Evolutionary conservation across 2,113 vertebrate species (phyloP).

Genomic region (Albula glossodonta): DNA sequence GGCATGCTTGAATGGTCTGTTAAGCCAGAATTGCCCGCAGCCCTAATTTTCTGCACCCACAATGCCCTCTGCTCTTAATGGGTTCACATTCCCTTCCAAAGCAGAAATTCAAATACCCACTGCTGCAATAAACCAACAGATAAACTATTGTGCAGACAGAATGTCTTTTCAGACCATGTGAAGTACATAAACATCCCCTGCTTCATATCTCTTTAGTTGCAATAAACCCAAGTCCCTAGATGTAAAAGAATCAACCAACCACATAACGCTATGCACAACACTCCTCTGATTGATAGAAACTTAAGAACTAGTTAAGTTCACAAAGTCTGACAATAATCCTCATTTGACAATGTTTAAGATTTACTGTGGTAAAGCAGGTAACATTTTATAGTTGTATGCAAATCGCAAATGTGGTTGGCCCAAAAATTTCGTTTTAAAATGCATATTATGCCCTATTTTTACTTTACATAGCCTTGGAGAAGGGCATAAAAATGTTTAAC

Average conservation of each 20-base stretch:
- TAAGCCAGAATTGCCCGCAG: not conserved
- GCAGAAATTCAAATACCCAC: not conserved
- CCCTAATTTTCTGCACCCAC: constrained; percentile 1
- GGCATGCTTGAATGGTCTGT: not conserved
- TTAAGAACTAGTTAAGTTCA: not conserved
- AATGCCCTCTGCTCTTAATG: not conserved
- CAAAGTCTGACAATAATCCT: not conserved
- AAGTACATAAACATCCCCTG: not conserved
- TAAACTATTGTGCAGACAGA: not conserved
- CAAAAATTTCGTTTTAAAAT: not conserved
- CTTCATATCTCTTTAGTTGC: not conserved
- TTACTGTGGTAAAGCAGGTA: not conserved
- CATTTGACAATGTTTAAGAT: not conserved
- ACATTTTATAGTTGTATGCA: not conserved
- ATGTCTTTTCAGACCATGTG: not conserved
- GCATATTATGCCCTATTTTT: not conserved
- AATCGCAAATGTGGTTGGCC: not conserved
- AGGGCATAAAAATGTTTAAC: not conserved
- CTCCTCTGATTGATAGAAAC: not conserved
- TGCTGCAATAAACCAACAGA: not conserved
- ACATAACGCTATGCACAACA: not conserved
- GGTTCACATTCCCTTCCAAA: not conserved
- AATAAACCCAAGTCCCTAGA: not conserved
- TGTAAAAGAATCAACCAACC: not conserved
- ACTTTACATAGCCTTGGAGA: not conserved